phyloP scores from a whole-genome alignment of 2,888 invertebrate genomes.

The Agonopterix alstromeriana region DNA sequence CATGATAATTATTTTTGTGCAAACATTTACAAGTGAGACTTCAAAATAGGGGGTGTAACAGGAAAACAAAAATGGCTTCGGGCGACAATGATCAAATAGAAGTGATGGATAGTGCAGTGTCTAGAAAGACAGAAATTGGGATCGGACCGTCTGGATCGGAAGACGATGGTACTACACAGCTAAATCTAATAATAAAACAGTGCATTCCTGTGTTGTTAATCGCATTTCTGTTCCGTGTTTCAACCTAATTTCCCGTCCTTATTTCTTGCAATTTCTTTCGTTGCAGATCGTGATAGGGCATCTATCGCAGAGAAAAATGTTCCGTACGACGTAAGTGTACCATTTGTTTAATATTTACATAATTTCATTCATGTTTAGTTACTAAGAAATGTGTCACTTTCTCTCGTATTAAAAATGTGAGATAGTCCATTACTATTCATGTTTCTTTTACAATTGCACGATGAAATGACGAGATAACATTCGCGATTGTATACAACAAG shows the following conservation, averaged over 20 bases:
- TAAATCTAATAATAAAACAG: slow-evolving; percentile 45
- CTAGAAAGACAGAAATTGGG: slow-evolving; percentile 77
- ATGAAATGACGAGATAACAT: no score
- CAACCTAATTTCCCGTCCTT: slow-evolving; percentile 33
- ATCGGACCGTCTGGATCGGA: slow-evolving; percentile 77
- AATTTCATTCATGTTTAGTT: slow-evolving; percentile 35
- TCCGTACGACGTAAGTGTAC: slow-evolving; percentile 78
- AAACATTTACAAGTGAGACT: slow-evolving; percentile 47
- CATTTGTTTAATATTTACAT: slow-evolving; percentile 21
- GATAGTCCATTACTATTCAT: no score
- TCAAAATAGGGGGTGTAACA: slow-evolving; percentile 67
- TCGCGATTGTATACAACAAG: no score
- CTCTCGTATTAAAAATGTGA: not conserved
- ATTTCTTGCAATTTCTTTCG: slow-evolving; percentile 39
- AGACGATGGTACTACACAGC: slow-evolving; percentile 72
- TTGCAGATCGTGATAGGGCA: slow-evolving; percentile 77
- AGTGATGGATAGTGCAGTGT: slow-evolving; percentile 81
- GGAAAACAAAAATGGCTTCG: slow-evolving; percentile 84
- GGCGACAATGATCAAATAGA: slow-evolving; percentile 90
- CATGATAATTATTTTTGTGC: slow-evolving; percentile 62
- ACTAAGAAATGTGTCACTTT: slow-evolving; percentile 3
- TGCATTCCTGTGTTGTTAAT: slow-evolving; percentile 21
- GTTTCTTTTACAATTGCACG: no score
- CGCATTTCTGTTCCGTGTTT: slow-evolving; percentile 15
- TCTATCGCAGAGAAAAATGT: slow-evolving; percentile 78